phyloP scores from a whole-genome alignment of 2,888 invertebrate species.

The Autographa pulchrina region DNA sequence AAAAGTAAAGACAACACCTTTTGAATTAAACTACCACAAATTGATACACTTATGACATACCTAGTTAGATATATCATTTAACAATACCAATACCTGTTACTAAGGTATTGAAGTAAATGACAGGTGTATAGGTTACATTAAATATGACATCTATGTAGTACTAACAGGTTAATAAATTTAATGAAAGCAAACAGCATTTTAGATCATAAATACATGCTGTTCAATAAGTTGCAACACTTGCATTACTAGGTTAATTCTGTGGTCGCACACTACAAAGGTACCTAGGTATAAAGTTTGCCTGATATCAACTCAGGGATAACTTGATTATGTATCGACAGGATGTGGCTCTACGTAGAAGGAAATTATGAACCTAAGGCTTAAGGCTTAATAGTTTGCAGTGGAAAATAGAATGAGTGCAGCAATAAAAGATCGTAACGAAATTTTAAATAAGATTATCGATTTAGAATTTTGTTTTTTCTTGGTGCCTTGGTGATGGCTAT shows the following conservation, averaged over 20 bases:
- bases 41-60: no score
- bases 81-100: no score
- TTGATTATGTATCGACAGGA: slow-evolving; percentile 3
- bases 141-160: no score
- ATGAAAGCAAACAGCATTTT: neutral
- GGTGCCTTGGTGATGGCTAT: neutral
- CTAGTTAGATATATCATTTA: no score
- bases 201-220: neutral
- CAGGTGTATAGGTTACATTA: no score
- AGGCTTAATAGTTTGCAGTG: neutral
- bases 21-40: no score
- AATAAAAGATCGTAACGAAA: neutral
- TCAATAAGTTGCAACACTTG: neutral
- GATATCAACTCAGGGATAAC: slow-evolving; percentile 5
- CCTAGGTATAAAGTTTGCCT: neutral
- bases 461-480: neutral
- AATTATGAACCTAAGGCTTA: neutral
- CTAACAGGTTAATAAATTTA: neutral
- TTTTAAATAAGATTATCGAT: neutral
- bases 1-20: neutral
- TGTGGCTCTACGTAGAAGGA: neutral
- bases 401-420: neutral
- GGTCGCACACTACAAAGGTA: neutral
- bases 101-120: no score
- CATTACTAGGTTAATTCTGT: neutral